Evolutionary conservation across 2,797 vertebrate species (phyloP).

Genomic region (Florisuga fusca): DNA sequence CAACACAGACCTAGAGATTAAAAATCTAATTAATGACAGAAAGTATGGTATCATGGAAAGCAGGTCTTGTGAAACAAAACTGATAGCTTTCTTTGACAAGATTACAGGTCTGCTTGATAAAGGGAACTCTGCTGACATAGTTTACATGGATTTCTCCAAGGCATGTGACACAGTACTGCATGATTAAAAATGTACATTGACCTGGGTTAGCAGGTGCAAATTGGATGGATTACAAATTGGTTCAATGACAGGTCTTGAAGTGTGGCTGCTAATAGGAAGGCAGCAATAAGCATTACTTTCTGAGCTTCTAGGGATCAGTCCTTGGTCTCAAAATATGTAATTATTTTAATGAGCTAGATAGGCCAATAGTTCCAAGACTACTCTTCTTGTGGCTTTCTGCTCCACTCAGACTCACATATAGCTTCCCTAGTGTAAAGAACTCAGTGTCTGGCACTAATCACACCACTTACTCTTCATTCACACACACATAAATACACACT

Average conservation of each 20-base stretch:
- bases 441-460: neutral
- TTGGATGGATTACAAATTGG: neutral
- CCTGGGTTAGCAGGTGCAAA: neutral
- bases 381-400: neutral
- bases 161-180: neutral
- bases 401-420: neutral
- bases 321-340: neutral
- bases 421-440: neutral
- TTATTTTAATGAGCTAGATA: neutral
- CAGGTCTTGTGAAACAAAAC: constrained; percentile 12
- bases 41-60: constrained; percentile 26
- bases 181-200: neutral
- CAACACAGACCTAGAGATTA: constrained; percentile 36
- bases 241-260: neutral
- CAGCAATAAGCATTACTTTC: neutral
- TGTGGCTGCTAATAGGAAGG: neutral
- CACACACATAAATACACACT: neutral
- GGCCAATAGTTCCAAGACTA: neutral
- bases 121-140: constrained; percentile 13
- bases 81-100: constrained; percentile 31
- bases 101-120: constrained; percentile 39
- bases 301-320: neutral
- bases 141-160: constrained; percentile 51
- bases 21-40: constrained; percentile 45
- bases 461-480: neutral